phyloP scores from a whole-genome alignment of 2,888 invertebrate genomes.

The Ectemnius cavifrons region DNA sequence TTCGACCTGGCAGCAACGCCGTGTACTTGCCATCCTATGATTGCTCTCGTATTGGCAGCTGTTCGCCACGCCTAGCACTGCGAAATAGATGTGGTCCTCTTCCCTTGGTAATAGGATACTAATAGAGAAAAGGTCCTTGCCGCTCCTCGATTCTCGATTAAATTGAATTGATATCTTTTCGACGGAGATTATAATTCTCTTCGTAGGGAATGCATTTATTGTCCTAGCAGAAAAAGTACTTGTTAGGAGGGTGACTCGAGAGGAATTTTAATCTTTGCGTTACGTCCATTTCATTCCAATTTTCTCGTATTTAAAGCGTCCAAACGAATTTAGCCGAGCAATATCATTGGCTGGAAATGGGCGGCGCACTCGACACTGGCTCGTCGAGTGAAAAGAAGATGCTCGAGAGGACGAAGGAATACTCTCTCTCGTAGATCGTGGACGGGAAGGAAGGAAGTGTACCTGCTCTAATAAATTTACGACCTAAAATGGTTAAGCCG shows the following conservation, averaged over 20 bases:
- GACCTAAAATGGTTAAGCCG: conserved; percentile 76
- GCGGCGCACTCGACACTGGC: background rate
- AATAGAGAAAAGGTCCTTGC: too few species aligned
- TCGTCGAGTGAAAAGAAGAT: conserved; percentile 26
- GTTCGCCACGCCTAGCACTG: background rate
- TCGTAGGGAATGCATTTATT: background rate
- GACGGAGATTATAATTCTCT: too few species aligned
- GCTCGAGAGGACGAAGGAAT: conserved; percentile 31
- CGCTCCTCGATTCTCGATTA: too few species aligned
- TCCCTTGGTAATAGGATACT: too few species aligned
- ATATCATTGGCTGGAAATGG: conserved; percentile 71
- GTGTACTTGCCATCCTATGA: background rate
- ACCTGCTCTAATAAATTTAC: conserved; percentile 76
- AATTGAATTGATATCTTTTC: too few species aligned
- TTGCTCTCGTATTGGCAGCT: conserved; percentile 1
- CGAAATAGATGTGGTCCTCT: too few species aligned
- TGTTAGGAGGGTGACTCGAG: conserved; percentile 49
- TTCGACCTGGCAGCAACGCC: conserved; percentile 5
- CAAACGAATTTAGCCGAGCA: conserved; percentile 74
- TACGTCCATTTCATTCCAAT: conserved; percentile 73
- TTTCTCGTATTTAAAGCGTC: conserved; percentile 71
- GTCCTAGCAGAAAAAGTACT: background rate
- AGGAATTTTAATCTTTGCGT: conserved; percentile 72
- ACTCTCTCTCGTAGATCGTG: too few species aligned
- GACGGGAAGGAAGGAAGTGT: conserved; percentile 64